Evolutionary conservation across 2,113 vertebrate genomes (phyloP).

Genomic region (Cheirogaleus medius): DNA sequence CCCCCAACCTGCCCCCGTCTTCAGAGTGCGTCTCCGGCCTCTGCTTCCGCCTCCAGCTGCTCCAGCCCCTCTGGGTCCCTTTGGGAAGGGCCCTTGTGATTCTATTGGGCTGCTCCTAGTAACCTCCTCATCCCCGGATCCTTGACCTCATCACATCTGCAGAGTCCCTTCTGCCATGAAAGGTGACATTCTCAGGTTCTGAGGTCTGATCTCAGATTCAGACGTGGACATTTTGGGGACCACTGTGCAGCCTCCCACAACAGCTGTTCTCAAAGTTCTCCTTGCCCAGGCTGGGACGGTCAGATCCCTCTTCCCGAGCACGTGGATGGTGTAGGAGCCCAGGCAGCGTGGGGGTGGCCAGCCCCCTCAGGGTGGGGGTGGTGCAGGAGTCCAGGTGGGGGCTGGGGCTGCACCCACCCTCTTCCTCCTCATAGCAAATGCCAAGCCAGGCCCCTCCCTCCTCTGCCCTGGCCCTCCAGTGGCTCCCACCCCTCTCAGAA

Average conservation of each 20-base stretch:
- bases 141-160: not conserved
- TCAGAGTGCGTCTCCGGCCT: not conserved
- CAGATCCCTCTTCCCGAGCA: not conserved
- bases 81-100: not conserved
- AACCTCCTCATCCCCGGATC: not conserved
- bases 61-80: not conserved
- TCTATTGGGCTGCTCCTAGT: not conserved
- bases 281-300: not conserved
- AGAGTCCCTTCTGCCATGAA: not conserved
- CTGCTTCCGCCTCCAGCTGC: not conserved
- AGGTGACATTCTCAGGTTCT: not conserved
- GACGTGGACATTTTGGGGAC: not conserved
- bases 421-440: not conserved
- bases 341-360: not conserved
- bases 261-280: not conserved
- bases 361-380: no score
- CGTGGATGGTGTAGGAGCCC: fast-evolving
- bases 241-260: no score
- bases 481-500: not conserved
- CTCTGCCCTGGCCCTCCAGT: not conserved
- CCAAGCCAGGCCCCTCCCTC: not conserved
- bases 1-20: not conserved
- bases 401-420: not conserved
- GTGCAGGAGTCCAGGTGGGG: fast-evolving
- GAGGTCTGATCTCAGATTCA: not conserved